Percentiles rank a stretch among this genome's conserved stretches.
Evolutionary conservation across 1,140 invertebrate species (phyloP).

Genomic region (Melitaea cinxia): DNA sequence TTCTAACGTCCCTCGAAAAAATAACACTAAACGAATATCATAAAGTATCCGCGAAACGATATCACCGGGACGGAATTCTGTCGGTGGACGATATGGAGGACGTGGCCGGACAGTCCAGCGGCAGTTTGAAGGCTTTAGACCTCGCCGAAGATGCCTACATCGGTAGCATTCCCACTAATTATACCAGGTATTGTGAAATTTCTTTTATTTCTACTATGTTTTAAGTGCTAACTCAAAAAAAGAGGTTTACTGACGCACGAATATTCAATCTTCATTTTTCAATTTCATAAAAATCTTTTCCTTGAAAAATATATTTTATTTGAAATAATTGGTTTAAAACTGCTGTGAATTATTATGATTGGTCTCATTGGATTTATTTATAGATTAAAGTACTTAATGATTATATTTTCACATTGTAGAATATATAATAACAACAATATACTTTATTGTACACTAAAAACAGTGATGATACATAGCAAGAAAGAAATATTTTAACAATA

Average conservation of each 20-base stretch:
- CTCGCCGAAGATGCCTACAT: slow-evolving; percentile 91
- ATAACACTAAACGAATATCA: slow-evolving; percentile 90
- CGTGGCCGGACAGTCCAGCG: slow-evolving; percentile 89
- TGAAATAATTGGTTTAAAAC: no score
- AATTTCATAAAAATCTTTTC: no score
- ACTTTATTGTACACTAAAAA: no score
- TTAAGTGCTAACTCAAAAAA: not conserved
- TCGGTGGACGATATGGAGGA: slow-evolving; percentile 91
- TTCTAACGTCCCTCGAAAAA: slow-evolving; percentile 88
- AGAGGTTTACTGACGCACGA: no score
- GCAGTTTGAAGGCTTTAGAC: slow-evolving; percentile 91
- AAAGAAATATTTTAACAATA: no score
- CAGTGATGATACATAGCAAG: no score
- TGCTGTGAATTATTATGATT: no score
- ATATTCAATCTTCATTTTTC: no score
- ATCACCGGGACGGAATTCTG: slow-evolving; percentile 92
- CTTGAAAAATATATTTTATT: no score
- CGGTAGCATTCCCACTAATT: slow-evolving; percentile 90
- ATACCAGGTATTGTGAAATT: slow-evolving; percentile 82
- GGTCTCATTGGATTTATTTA: no score
- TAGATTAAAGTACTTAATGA: no score
- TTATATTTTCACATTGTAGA: not conserved
- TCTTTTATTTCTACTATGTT: not conserved
- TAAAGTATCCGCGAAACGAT: slow-evolving; percentile 90
- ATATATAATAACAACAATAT: no score